Evolutionary conservation across 2,113 vertebrate species (phyloP).

Genomic region (Tamias sibiricus): DNA sequence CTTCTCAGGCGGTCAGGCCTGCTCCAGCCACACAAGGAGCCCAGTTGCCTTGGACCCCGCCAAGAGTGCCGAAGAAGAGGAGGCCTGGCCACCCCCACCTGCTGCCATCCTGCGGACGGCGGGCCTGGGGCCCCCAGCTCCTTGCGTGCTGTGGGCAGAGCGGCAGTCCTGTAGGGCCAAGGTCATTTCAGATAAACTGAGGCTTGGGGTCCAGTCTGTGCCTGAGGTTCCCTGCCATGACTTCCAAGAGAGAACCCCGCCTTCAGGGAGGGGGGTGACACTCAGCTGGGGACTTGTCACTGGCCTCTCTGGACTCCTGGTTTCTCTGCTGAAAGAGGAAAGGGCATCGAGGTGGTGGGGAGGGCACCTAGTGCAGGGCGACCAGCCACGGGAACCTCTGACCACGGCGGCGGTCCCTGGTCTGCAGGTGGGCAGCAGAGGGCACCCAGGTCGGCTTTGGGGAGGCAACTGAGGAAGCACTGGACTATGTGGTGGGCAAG

Average conservation of each 20-base stretch:
- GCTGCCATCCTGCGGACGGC: accelerated
- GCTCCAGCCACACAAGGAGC: no score
- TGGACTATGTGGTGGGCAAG: accelerated
- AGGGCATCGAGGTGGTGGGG: accelerated
- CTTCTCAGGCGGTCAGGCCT: no score
- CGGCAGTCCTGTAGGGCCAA: neutral
- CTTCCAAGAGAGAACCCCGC: accelerated
- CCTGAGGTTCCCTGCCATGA: accelerated
- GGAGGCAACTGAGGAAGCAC: accelerated
- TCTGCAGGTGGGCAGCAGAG: no score
- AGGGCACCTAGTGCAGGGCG: accelerated
- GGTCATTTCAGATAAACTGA: neutral
- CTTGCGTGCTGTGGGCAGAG: no score
- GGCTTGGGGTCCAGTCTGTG: neutral
- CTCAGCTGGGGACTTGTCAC: neutral
- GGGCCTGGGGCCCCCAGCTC: accelerated
- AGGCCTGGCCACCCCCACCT: no score
- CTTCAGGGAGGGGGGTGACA: neutral
- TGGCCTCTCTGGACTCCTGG: accelerated
- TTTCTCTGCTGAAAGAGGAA: neutral
- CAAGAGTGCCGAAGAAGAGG: no score
- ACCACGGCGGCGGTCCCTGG: accelerated
- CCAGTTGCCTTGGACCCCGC: no score
- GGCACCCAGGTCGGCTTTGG: neutral
- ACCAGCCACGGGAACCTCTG: neutral